Evolutionary conservation across 1,140 invertebrate species (phyloP).

Genomic region (Trissolcus basalis): DNA sequence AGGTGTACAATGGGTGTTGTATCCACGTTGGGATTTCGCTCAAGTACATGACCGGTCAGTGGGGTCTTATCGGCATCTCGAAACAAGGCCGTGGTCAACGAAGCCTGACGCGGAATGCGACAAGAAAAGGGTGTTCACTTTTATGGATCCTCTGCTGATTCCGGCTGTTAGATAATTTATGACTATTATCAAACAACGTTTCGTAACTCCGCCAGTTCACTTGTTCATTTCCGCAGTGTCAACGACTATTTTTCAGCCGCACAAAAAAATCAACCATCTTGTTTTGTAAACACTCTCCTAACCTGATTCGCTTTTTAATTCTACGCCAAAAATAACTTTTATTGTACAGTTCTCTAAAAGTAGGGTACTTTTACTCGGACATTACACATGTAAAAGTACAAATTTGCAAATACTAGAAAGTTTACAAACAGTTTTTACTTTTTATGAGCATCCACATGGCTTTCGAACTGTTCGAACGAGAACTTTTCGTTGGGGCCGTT

Average conservation of each 20-base stretch:
- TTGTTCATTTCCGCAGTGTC: background rate
- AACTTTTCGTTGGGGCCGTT: conserved; percentile 29
- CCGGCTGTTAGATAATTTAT: conserved; percentile 30
- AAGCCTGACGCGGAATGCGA: conserved; percentile 60
- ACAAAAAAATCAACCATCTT: background rate
- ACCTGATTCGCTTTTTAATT: no score
- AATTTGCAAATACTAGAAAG: background rate
- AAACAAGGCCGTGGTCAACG: conserved; percentile 58
- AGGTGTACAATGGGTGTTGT: conserved; percentile 13
- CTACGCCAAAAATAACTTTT: no score
- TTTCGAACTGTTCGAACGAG: conserved; percentile 67
- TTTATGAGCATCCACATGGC: conserved; percentile 61
- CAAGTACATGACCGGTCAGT: conserved; percentile 10
- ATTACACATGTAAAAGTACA: background rate
- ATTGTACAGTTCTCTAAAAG: background rate
- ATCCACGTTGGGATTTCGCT: conserved; percentile 27
- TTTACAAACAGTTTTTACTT: background rate
- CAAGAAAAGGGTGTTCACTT: conserved; percentile 39
- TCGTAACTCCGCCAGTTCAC: background rate
- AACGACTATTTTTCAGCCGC: no score
- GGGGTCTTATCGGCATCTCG: conserved; percentile 25
- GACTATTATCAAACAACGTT: background rate
- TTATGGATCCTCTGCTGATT: conserved; percentile 37
- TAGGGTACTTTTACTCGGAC: background rate
- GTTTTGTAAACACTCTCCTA: background rate